Percentiles rank a stretch among this genome's conserved stretches.
Conservation (phyloP, 2,113 vertebrate species). For the Oryzias javanicus region DNA sequence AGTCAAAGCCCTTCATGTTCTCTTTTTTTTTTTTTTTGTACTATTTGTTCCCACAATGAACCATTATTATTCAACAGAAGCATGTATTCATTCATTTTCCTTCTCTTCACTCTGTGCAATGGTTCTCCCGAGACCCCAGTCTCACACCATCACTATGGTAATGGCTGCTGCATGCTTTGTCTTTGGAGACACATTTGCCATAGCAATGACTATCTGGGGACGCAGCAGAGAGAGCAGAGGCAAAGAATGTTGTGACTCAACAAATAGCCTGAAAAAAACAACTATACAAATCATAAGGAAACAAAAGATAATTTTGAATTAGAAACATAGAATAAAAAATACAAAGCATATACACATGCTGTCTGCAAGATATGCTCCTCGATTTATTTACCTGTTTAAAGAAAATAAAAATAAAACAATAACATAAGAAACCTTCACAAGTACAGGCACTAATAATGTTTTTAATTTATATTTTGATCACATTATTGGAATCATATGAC, state of each 20-base stretch:
- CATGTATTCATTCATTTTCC: background rate
- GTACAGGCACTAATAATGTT: no score
- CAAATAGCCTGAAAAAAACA: background rate
- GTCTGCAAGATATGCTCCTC: no score
- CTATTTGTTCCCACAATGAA: no score
- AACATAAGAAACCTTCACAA: no score
- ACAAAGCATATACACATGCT: background rate
- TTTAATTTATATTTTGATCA: background rate
- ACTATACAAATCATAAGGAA: background rate
- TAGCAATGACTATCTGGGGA: conserved; percentile 46
- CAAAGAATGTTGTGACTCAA: conserved; percentile 14
- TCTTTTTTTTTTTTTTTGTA: no score
- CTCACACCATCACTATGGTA: conserved; percentile 45
- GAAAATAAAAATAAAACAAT: no score
- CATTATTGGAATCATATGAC: background rate
- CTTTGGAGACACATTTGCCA: conserved; percentile 50
- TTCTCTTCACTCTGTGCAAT: background rate
- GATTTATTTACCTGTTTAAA: no score
- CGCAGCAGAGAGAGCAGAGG: background rate
- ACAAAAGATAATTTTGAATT: background rate
- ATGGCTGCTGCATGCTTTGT: conserved; percentile 41
- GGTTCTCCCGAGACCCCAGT: conserved; percentile 7
- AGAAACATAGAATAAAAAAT: background rate
- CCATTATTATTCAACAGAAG: no score
- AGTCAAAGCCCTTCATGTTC: no score